A percentile compares a stretch with the other conserved stretches of the same genome.
Conservation (phyloP, 2,888 invertebrate species). For the Oeneis ivallda region DNA sequence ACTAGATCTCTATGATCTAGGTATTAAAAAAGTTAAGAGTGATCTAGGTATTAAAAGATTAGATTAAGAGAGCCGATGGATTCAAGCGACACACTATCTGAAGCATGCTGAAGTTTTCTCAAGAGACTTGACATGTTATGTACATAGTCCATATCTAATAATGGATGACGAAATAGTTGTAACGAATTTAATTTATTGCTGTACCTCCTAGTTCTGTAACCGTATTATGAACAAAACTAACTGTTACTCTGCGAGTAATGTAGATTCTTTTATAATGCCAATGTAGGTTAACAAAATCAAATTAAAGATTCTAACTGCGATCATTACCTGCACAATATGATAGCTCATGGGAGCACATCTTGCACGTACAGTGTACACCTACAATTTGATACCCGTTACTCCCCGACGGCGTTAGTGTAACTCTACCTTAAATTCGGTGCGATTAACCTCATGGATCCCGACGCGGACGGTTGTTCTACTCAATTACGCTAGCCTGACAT, state of each 20-base stretch:
- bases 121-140: no score
- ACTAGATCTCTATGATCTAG: no score
- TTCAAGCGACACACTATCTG: no score
- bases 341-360: constrained; percentile 10
- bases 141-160: no score
- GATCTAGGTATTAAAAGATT: no score
- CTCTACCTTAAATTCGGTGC: constrained; percentile 18
- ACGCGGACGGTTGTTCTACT: constrained; percentile 20
- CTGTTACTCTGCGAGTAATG: background rate
- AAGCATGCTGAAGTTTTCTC: no score
- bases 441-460: constrained; percentile 22
- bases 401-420: constrained; percentile 22
- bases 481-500: constrained; percentile 21
- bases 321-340: constrained; percentile 14
- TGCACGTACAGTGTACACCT: constrained; percentile 15
- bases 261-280: background rate
- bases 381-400: constrained; percentile 24
- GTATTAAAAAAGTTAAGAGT: no score
- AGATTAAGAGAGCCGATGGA: no score
- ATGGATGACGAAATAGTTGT: no score
- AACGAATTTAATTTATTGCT: background rate
- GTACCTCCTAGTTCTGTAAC: background rate
- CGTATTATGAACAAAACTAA: background rate
- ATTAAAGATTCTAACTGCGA: constrained; percentile 3
- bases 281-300: background rate